Percentiles rank a stretch among this genome's conserved stretches.
Evolutionary conservation across 2,888 invertebrate genomes (phyloP).

Genomic region (Thyatira batis): DNA sequence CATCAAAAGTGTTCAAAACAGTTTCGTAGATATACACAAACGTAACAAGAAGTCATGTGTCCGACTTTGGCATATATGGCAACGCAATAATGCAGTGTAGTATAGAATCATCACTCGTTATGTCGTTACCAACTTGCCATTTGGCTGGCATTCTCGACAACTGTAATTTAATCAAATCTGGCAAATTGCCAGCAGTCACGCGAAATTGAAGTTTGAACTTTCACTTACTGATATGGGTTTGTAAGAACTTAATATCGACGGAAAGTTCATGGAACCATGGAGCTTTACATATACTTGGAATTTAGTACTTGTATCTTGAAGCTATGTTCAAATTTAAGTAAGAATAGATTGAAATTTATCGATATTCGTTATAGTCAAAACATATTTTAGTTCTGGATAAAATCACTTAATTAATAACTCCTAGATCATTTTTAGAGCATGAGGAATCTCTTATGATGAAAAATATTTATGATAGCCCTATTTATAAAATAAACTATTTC

Average conservation of each 20-base stretch:
- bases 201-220: constrained; percentile 48
- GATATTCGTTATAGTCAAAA: no score
- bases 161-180: constrained; percentile 46
- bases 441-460: no score
- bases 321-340: no score
- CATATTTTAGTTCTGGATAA: no score
- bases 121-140: constrained; percentile 37
- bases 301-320: no score
- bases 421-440: no score
- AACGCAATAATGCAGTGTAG: constrained; percentile 31
- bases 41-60: neutral
- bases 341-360: no score
- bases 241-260: neutral
- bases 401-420: no score
- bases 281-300: no score
- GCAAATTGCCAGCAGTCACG: constrained; percentile 49
- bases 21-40: neutral
- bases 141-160: constrained; percentile 26
- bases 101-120: constrained; percentile 38
- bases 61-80: constrained; percentile 9
- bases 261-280: neutral
- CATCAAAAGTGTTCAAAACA: no score
- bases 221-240: constrained; percentile 26
- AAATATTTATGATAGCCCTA: no score
- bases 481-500: no score